Conservation (phyloP, 1,140 invertebrate species). For the Stenopsyche tienmushanensis region DNA sequence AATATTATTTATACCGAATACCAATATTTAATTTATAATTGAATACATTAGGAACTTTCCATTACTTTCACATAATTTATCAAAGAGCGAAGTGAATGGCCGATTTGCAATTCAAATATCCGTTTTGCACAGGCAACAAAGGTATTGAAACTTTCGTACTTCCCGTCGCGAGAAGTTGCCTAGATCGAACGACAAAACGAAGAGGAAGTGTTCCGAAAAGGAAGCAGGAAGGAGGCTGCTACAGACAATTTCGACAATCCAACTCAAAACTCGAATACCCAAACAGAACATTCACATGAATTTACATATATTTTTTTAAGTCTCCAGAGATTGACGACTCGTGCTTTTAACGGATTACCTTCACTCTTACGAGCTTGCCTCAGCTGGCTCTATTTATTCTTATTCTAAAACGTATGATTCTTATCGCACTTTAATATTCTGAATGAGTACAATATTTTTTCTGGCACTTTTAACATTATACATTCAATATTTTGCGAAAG, state of each 20-base stretch:
- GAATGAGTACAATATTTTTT: not conserved
- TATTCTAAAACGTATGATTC: too few species aligned
- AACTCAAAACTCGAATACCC: conserved; percentile 1
- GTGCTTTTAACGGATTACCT: too few species aligned
- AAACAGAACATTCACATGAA: conserved; percentile 14
- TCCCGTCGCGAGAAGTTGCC: conserved; percentile 21
- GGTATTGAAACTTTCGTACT: conserved; percentile 33
- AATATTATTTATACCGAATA: conserved; percentile 28
- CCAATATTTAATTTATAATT: conserved; percentile 39
- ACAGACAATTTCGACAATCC: too few species aligned
- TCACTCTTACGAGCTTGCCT: too few species aligned
- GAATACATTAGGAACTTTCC: conserved; percentile 35
- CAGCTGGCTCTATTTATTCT: too few species aligned
- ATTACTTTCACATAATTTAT: conserved; percentile 40
- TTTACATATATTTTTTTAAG: not conserved
- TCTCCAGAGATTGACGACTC: too few species aligned
- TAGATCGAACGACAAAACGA: conserved; percentile 17
- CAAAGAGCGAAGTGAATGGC: conserved; percentile 39
- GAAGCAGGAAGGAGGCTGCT: conserved; percentile 1
- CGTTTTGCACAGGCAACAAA: conserved; percentile 14
- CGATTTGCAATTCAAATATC: conserved; percentile 41
- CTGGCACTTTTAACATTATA: not conserved
- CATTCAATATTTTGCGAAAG: too few species aligned
- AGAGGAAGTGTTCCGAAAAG: not conserved
- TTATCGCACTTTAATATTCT: not conserved